phyloP scores from a whole-genome alignment of 2,113 vertebrate species.

The Hippolais icterina region DNA sequence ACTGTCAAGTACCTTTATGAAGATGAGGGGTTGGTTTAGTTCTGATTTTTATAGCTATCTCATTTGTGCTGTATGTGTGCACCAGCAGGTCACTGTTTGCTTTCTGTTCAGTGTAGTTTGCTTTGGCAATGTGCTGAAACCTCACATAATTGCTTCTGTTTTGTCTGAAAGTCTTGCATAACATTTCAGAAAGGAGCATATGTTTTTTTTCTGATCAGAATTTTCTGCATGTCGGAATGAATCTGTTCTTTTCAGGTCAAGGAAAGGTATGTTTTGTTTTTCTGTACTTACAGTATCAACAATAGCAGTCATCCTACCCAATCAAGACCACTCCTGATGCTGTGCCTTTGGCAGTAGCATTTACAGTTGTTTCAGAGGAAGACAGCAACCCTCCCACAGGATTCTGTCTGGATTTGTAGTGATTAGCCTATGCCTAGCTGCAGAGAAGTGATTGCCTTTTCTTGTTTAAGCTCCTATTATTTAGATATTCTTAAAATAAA shows the following conservation, averaged over 20 bases:
- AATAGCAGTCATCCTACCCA: not conserved
- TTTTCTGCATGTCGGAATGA: constrained; percentile 61
- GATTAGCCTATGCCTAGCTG: constrained; percentile 21
- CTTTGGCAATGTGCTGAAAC: constrained; percentile 54
- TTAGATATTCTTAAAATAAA: constrained; percentile 27
- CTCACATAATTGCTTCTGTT: constrained; percentile 53
- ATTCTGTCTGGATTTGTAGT: not conserved
- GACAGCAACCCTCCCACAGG: not conserved
- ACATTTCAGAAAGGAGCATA: constrained; percentile 43
- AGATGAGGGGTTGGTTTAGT: constrained; percentile 82
- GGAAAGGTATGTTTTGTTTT: constrained; percentile 36
- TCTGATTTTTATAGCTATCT: constrained; percentile 39
- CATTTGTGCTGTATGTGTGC: not conserved
- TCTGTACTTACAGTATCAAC: not conserved
- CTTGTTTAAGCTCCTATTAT: not conserved
- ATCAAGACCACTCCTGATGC: not conserved
- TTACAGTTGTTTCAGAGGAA: constrained; percentile 1
- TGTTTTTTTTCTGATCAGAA: constrained; percentile 24
- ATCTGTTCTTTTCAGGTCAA: constrained; percentile 50
- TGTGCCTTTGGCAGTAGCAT: constrained; percentile 16
- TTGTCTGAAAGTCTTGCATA: constrained; percentile 55
- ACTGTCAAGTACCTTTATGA: constrained; percentile 86
- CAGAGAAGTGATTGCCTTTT: not conserved
- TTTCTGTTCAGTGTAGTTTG: constrained; percentile 9
- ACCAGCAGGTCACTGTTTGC: constrained; percentile 26